A percentile compares a stretch with the other conserved stretches of the same genome.
Conservation (phyloP, 2,797 vertebrate genomes). For the Microctenopoma lineatum region DNA sequence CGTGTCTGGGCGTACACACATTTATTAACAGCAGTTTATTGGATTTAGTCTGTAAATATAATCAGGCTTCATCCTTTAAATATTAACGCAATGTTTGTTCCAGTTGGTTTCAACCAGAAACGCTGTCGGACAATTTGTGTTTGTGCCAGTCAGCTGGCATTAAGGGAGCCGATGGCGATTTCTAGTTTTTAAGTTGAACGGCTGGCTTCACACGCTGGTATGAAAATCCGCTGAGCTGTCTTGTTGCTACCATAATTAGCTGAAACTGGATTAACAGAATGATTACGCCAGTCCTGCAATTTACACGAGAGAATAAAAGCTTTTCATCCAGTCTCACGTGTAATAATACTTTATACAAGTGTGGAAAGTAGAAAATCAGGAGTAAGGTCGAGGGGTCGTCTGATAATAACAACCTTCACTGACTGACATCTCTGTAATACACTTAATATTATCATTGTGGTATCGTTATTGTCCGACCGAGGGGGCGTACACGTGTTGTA, state of each 20-base stretch:
- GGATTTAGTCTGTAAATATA: too few species aligned
- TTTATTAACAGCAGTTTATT: too few species aligned
- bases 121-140: neutral
- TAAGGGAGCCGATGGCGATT: neutral
- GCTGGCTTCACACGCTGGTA: constrained; percentile 5
- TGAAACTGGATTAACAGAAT: constrained; percentile 20
- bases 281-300: constrained; percentile 1
- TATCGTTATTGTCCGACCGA: neutral
- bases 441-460: constrained; percentile 5
- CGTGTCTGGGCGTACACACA: neutral
- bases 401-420: constrained; percentile 2
- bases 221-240: constrained; percentile 32
- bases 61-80: neutral
- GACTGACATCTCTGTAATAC: constrained; percentile 7
- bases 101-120: constrained; percentile 7
- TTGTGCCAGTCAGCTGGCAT: neutral
- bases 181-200: constrained; percentile 19
- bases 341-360: neutral
- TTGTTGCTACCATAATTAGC: constrained; percentile 9
- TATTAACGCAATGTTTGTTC: neutral
- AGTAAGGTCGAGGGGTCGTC: constrained; percentile 10
- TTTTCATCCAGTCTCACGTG: neutral
- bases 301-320: constrained; percentile 10
- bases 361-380: constrained; percentile 21
- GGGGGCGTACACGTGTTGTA: neutral